Evolutionary conservation across 2,888 invertebrate species (phyloP), one percentile per base, ranked within the genome.

Genomic region (Mallateleia sp.): DNA sequence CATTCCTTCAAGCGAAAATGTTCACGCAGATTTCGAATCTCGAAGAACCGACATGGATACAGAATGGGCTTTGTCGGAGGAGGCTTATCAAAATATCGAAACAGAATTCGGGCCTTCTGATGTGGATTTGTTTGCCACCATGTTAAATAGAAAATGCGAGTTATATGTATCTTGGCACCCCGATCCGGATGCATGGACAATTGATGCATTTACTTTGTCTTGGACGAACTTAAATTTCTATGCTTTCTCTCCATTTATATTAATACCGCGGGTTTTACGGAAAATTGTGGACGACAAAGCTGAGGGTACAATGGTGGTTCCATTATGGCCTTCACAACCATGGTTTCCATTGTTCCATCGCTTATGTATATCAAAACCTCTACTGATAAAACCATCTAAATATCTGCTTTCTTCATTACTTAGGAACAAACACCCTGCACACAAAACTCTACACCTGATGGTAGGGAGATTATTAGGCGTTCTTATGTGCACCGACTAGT

Each of bases 201-300:
- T 32, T 6, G 32, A 28, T 18, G 32, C 56, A n/a, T 56, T 56
- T 32, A 56, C 56, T 28, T 7, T 32, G 11, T 18, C n/a, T 15
- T 56, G 56, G 56, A 24, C 1, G n/a, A 4, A n/a, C n/a, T 32
- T 32, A 11, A 7, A 56, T 54, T 54, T 54, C 24, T 22, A 54
- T 14, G 4, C 24, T 54, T 54, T 54, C 24, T 18, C 18, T 47
- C 54, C 54, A 24, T 54, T 54, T 24, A 54, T 54, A 14, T 54
- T 24, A 54, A 54, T 54, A 3, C 54, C 54, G 24, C 24, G 24
- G 1, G 24, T 54, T 14, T 24, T 34, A 2, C 34, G 62, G 24
- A 60, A 60, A 60, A 60, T 60, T 20, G 34, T 60, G 3, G 25
- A 18, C n/a, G 62, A 60, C n/a, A 32, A 54, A 54, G 62, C 62